Percentiles rank a stretch among this genome's conserved stretches.
These are phyloP conservation scores for Apodemia hepburni DNA, from an alignment of 2,888 invertebrate genomes.

Conservation along the genomic window DNA sequence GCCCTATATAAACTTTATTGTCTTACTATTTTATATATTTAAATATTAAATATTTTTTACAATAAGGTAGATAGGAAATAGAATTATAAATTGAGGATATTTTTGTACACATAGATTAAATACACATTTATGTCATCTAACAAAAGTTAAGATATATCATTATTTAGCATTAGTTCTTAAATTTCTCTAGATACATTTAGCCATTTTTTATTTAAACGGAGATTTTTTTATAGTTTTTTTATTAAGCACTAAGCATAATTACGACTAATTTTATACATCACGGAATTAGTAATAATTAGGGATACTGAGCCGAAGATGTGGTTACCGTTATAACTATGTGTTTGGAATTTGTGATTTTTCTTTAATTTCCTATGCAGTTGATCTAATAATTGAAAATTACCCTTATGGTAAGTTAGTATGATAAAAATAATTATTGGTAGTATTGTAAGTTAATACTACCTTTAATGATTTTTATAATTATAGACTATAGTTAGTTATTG, in stretches of 20 bases:
- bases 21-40: background rate
- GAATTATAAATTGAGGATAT: conserved; percentile 51
- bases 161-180: background rate
- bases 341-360: conserved; percentile 8
- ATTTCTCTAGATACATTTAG: conserved; percentile 3
- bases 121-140: background rate
- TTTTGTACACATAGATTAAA: conserved; percentile 64
- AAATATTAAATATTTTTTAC: conserved; percentile 38
- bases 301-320: conserved; percentile 49
- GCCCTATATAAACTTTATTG: background rate
- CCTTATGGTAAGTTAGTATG: background rate
- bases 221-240: conserved; percentile 23
- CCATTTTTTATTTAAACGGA: conserved; percentile 24
- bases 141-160: background rate
- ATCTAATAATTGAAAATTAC: conserved; percentile 1
- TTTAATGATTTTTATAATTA: no score
- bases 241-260: conserved; percentile 39
- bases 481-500: background rate
- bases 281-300: conserved; percentile 42
- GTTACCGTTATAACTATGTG: conserved; percentile 49
- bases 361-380: background rate
- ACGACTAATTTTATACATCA: conserved; percentile 57
- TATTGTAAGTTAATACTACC: background rate
- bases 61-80: conserved; percentile 34
- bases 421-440: background rate